phyloP scores from a whole-genome alignment of 2,113 vertebrate genomes.

The Leucosticte australis region DNA sequence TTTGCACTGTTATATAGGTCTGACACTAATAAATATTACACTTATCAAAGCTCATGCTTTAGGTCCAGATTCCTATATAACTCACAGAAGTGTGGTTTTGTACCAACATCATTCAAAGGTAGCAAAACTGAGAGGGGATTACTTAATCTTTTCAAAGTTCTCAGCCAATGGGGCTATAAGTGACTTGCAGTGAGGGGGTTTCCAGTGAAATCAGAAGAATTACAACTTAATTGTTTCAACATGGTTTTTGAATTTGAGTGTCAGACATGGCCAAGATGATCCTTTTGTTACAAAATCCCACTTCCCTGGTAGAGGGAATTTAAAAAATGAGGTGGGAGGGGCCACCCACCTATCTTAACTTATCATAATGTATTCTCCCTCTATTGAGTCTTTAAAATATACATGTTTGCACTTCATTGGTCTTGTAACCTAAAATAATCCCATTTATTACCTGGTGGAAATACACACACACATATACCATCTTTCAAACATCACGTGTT shows the following conservation, averaged over 20 bases:
- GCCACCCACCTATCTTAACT: neutral
- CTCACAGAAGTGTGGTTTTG: neutral
- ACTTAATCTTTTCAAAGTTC: neutral
- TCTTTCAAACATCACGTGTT: neutral
- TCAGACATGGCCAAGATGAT: neutral
- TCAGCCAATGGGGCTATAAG: neutral
- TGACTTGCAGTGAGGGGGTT: neutral
- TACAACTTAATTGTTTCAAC: neutral
- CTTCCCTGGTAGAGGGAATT: neutral
- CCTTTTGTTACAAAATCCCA: neutral
- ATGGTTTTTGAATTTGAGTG: neutral
- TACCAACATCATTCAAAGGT: neutral
- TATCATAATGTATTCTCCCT: neutral
- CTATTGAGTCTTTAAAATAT: neutral
- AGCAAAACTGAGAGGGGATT: neutral
- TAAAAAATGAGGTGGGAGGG: neutral
- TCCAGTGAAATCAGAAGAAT: neutral
- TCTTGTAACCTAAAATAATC: neutral
- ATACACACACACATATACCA: neutral
- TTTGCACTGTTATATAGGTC: neutral
- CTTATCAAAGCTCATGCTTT: neutral
- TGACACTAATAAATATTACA: neutral
- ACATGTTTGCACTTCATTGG: neutral
- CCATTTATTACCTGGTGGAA: neutral
- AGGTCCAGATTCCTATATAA: neutral